Evolutionary conservation across 2,888 invertebrate species (phyloP), one percentile per base, ranked within the genome.

Genomic region (Drosophila formosana): DNA sequence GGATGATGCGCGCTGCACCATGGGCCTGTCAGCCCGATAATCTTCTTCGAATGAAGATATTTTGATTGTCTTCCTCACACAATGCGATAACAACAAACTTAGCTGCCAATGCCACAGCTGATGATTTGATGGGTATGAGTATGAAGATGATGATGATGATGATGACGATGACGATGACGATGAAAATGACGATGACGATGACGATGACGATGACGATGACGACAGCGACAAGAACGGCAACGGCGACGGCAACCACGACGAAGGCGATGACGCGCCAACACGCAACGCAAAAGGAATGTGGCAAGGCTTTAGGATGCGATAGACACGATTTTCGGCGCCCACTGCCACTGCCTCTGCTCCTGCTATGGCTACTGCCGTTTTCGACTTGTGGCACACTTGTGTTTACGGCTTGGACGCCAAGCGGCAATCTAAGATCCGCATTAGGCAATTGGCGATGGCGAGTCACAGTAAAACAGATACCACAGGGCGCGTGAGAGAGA

Each of bases 11-110:
- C 92, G 90, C 82, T 93, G 93, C 91, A 93, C 93, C 93, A 93
- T 93, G 92, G 93, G 93, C 93, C 90, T 89, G 81, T 92, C 92
- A 91, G 92, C 91, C 92, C 92, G 87, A 78, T 90, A 92, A 78
- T 93, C 92, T 90, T 93, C 92, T 90, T 92, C 92, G 90, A 92
- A 90, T 78, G 92, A 92, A 89, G 92, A 92, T 92, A 92, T 92
- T 91, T 92, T 92, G 92, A 89, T 74, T 68, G 53, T 68, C 84
- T 79, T 79, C 67, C 49, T 71, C 85, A 87, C 86, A 86, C 82
- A 80, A 71, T 73, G 73, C 57, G 75, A 82, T 52, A 73, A 82
- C 73, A 80, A 55, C 62, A 68, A 64, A 55, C 56, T 46, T 60
- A 66, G 67, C 72, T 72, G 74, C 47, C 43, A 73, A 52, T 47